Conservation (phyloP, 2,888 invertebrate genomes). For the Campoplex nolae region DNA sequence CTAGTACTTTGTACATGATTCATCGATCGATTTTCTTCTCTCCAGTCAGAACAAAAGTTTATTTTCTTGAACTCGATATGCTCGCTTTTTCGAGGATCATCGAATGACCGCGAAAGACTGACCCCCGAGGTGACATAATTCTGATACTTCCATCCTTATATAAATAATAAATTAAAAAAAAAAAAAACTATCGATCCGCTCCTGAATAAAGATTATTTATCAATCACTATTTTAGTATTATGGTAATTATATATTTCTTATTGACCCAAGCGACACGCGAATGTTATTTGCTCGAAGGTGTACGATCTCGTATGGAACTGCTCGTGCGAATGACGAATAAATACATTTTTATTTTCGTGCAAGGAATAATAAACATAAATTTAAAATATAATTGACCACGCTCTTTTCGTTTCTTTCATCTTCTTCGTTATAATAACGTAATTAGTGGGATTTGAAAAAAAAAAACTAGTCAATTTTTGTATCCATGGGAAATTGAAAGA, state of each 20-base stretch:
- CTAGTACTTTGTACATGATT: no score
- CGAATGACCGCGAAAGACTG: not conserved
- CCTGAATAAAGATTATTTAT: not conserved
- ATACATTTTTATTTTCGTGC: not conserved
- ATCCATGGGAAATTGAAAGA: no score
- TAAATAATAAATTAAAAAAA: no score
- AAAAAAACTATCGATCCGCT: not conserved
- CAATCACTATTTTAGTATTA: not conserved
- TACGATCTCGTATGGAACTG: not conserved
- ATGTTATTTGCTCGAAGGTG: no score
- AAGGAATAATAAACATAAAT: not conserved
- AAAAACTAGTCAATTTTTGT: not conserved
- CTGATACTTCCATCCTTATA: not conserved
- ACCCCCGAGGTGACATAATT: not conserved
- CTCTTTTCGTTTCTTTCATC: no score
- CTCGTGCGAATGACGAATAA: not conserved
- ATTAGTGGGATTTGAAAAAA: not conserved
- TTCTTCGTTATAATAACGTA: not conserved
- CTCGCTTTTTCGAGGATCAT: not conserved
- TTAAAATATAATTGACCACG: not conserved
- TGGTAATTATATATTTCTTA: not conserved
- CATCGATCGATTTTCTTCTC: no score
- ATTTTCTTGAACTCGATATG: not conserved
- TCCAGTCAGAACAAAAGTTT: not conserved
- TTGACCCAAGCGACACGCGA: not conserved